Base-by-base conservation (phyloP, 2,797 vertebrate species). In the Gorsachius magnificus region DNA sequence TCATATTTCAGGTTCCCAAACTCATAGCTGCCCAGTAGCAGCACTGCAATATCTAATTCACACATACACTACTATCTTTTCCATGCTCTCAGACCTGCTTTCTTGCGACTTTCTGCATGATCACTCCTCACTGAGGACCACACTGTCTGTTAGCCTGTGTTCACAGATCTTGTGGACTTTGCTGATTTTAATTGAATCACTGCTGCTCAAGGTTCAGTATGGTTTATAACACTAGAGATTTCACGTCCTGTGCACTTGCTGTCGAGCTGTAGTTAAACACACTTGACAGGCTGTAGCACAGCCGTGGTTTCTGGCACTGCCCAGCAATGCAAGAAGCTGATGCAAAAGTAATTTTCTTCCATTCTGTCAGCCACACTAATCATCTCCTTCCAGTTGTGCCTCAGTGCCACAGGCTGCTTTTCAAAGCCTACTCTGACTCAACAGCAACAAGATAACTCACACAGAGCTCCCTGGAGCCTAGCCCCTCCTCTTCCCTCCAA, bases 401-500 rank as follows among this genome's bases (percentile, higher is more conserved):
- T 16, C 16, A 54, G 46, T 28, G 85, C 48, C 68, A 77, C n/a
- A 33, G 69, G 81, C 68, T 63, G 85, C 85, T 77, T 54, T 31
- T 53, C 90, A 60, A 60, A 93, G 83, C 17, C 80, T 38, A 0
- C 31, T 56, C 51, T 61, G 90, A 9, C 82, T 38, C 12, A 9
- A 22, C 0, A 0, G 58, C 61, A 64, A 14, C 31, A 28, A 65
- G 29, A 45, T 20, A 54, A 28, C 20, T 35, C 1, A 0, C 1
- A 13, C 36, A 36, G 53, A 53, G 66, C 41, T 46, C 56, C 24
- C 9, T 0, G 1, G 28, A 68, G 71, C 81, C 17, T 28, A 17
- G 26, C 2, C 0, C 12, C n/a, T 43, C 33, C 50, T 35, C 45
- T 11, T 26, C 2, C 2, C 10, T 38, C 22, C 0, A 0, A 5